Evolutionary conservation across 1,140 invertebrate species (phyloP).

Genomic region (Rhopalosiphum padi): DNA sequence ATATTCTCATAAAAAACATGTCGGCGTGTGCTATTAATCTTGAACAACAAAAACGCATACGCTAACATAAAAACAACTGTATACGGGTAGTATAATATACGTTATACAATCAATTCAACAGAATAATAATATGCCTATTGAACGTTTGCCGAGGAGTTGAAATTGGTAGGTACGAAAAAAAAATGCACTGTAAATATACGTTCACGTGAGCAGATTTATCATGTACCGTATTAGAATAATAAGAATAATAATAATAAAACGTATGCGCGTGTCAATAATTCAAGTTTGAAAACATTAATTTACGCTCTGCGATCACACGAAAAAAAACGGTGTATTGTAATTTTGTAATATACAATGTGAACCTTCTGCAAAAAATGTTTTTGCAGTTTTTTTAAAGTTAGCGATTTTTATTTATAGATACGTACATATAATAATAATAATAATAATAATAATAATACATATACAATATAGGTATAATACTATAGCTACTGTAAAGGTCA

Average conservation of each 20-base stretch:
- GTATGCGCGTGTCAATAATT: background rate
- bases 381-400: background rate
- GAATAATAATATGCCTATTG: constrained; percentile 3
- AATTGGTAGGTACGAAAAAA: background rate
- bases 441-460: too few species aligned
- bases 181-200: background rate
- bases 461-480: background rate
- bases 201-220: background rate
- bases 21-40: background rate
- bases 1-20: background rate
- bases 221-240: background rate
- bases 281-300: constrained; percentile 6
- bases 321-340: background rate
- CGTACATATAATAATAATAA: background rate
- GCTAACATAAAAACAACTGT: background rate
- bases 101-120: background rate
- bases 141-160: background rate
- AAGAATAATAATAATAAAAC: background rate
- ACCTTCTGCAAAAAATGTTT: background rate
- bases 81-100: background rate
- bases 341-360: background rate
- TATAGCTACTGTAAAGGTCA: background rate
- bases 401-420: background rate
- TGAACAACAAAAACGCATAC: background rate
- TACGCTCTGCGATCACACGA: background rate